Evolutionary conservation across 64 coral and sea anemone genomes (phyloP), one percentile per base, ranked within the genome.

Genomic region (Acropora yongei): DNA sequence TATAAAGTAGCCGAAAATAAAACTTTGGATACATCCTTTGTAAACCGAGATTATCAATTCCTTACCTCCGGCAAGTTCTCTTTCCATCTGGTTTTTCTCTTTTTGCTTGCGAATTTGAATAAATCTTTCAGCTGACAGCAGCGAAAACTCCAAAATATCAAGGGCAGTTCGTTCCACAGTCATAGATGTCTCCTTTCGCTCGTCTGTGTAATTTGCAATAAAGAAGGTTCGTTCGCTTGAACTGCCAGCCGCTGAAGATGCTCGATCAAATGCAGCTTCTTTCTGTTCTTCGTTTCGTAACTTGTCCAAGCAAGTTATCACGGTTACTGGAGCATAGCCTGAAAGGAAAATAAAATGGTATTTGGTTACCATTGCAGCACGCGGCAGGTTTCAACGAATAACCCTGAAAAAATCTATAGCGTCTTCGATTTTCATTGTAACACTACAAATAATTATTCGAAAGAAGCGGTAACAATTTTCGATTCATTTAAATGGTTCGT

Each of bases 281-380:
- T 85, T 79, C 0, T 91, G 87, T 18, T 96, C 78, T 1, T 93
- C 14, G 19, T 53, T 75, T 90, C 83, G 91, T 20, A 96, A 9
- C 57, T 83, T 88, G 78, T 96, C 95, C 79, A 94, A 88, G 49
- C 73, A 93, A 7, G 95, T 96, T 75, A 96, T 91, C 13, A 94
- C 95, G 0, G 95, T 94, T 40, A 96, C 91, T 8, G 95, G 95
- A 88, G 76, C 76, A 72, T 96, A 92, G 2, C 95, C 95, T 96
- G 57, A 44, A 40, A 74, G 41, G 18, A 66, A 78, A 83, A 20
- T 8, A 53, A 55, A 55, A 55, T 10, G 6, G 10, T 55, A 10
- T 55, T 55, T 7, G 5, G 51, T 55, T 55, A 30, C 30, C 30
- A 30, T 30, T 30, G 30, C 30, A 30, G 30, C n/a, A n/a, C n/a